Base-by-base conservation (phyloP, 2,797 vertebrate species). In the Nannoperca obscura region DNA sequence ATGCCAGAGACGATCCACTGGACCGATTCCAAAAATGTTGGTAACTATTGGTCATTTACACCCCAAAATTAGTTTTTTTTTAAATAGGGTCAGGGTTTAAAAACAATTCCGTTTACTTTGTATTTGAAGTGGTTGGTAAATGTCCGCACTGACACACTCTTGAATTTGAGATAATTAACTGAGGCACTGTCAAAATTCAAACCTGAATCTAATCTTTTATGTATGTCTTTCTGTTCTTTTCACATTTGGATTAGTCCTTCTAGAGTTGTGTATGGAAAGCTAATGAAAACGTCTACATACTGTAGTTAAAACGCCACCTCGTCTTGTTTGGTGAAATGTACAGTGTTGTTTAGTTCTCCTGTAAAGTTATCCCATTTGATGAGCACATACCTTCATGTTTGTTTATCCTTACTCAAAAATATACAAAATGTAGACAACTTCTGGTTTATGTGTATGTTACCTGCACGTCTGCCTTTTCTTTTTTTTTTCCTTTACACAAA, bases 141-240 rank as follows among this genome's bases (percentile, higher is more conserved):
- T 77, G 69, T 64, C 30, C 86, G 78, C 84, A 91, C 89, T 93
- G 75, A 86, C 65, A 58, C 65, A 74, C 84, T 88, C 69, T 81
- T 74, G 61, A 66, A 58, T 69, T 58, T 71, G 78, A 61, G 63
- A 74, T 67, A 27, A 83, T 59, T 53, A 71, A 64, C 30, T 78
- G 69, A 73, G 13, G 32, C 62, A 46, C 71, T 70, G 59, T 83
- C 34, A 42, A 55, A 62, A 63, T 22, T 67, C 7, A 69, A 60
- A 44, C 36, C 14, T 71, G 59, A 54, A 62, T 61, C 12, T 38
- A 42, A 46, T 53, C 7, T 47, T 74, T 53, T 7, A 34, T 65
- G 55, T 49, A 67, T 54, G 10, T 83, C 81, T 67, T 71, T 72
- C 40, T 78, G 67, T 78, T 64, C 47, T 74, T 65, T 63, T 52